Conservation (phyloP, 2,797 vertebrate species). For the Mus minutoides region DNA sequence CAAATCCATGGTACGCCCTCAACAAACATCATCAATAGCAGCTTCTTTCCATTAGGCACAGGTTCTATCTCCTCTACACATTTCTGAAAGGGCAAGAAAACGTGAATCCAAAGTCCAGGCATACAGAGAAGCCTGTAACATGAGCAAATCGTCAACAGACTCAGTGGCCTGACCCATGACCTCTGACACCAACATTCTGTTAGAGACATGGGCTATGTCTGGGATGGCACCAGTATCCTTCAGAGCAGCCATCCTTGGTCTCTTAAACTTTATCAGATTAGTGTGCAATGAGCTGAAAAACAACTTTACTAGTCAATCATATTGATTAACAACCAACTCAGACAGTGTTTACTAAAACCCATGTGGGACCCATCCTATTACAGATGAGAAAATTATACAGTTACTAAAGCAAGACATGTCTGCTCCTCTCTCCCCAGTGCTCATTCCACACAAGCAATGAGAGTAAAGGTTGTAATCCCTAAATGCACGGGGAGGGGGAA, state of each 20-base stretch:
- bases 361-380: background rate
- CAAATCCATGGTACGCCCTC: background rate
- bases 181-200: background rate
- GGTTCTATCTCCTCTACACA: background rate
- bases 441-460: background rate
- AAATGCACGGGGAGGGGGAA: background rate
- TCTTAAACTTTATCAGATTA: background rate
- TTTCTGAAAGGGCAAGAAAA: background rate
- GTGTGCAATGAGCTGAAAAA: slow-evolving; percentile 9
- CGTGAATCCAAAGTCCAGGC: background rate
- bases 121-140: background rate
- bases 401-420: background rate
- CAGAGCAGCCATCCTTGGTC: background rate
- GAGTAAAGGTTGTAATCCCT: background rate
- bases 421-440: too few species aligned
- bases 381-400: background rate
- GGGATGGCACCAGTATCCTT: rapidly evolving
- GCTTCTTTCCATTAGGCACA: background rate
- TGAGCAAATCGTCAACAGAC: background rate
- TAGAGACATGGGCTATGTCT: too few species aligned
- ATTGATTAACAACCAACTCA: background rate
- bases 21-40: background rate
- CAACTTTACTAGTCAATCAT: background rate
- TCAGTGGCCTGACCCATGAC: background rate
- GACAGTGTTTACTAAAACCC: background rate